Evolutionary conservation across 1,140 invertebrate species (phyloP).

Genomic region (Polypedilum vanderplanki): DNA sequence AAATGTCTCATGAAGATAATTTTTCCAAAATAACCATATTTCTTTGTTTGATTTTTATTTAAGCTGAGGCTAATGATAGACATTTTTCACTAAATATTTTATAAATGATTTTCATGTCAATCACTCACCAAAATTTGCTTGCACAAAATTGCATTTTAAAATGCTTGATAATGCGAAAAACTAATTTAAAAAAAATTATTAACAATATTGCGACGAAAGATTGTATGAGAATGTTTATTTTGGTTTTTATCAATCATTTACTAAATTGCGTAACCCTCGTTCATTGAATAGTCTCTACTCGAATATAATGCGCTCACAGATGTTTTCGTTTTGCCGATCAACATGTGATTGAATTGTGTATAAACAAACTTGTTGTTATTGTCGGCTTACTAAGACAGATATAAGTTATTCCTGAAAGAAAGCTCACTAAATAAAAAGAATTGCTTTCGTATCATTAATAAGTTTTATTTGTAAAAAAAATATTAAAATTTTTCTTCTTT

Average conservation of each 20-base stretch:
- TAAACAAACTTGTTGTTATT: neutral
- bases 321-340: neutral
- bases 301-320: neutral
- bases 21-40: neutral
- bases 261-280: neutral
- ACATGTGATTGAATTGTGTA: neutral
- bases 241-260: neutral
- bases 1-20: neutral
- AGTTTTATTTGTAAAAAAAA: slow-evolving; percentile 15
- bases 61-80: no score
- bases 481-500: slow-evolving; percentile 9
- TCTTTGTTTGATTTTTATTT: neutral
- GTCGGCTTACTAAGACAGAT: neutral
- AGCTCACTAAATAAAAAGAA: neutral
- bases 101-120: no score
- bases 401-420: no score
- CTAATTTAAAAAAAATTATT: neutral
- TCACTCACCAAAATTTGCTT: neutral
- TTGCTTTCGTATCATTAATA: slow-evolving; percentile 5
- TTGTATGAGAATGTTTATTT: neutral
- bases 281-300: neutral
- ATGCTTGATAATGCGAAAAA: neutral
- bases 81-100: no score
- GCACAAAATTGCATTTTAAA: neutral
- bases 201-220: neutral